Base-by-base conservation (phyloP, 2,888 invertebrate species). In the Halictus ligatus region DNA sequence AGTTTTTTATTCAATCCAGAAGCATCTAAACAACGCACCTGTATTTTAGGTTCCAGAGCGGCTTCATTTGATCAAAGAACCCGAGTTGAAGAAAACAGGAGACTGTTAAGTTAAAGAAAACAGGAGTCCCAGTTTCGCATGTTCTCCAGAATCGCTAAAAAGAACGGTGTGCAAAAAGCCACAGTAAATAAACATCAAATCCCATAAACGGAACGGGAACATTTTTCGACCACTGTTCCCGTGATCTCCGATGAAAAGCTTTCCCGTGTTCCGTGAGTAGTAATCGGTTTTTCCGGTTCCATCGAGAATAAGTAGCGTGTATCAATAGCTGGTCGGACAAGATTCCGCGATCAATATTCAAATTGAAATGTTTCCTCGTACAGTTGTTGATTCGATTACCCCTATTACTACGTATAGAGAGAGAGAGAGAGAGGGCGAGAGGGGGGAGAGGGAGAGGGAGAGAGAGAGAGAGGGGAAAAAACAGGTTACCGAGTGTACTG, bases 301-400 rank as follows among this genome's bases (percentile, higher is more conserved):
- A 25, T 7, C 21, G 25, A 46, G 46, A 73, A 43, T 43, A 48
- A 84, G 77, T 84, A 69, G 82, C 58, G 29, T 54, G 67, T 48
- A 74, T 81, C 81, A 3, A 64, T 71, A 15, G 18, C n/a, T 6
- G 8, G 54, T 64, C 54, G 60, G 21, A 54, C 83, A 43, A 46
- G 48, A 58, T 35, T 18, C 13, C n/a, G 48, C 73, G 80, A 69
- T 74, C 77, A 54, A 50, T 74, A 50, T 81, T 40, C 35, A 81
- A 76, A 81, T 83, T 25, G 81, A 71, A 77, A 25, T 25, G 74
- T 71, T 69, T 43, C 40, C 40, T 60, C 35, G 60, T 40, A 29
- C 35, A 60, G 48, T 73, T 40, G 54, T 72, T 72, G 77, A 77
- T 77, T 73, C 77, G 48, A 77, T 48, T 72, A 64, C 67, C 48